phyloP scores from a whole-genome alignment of 2,888 invertebrate species.

The Tetragonula carbonaria region DNA sequence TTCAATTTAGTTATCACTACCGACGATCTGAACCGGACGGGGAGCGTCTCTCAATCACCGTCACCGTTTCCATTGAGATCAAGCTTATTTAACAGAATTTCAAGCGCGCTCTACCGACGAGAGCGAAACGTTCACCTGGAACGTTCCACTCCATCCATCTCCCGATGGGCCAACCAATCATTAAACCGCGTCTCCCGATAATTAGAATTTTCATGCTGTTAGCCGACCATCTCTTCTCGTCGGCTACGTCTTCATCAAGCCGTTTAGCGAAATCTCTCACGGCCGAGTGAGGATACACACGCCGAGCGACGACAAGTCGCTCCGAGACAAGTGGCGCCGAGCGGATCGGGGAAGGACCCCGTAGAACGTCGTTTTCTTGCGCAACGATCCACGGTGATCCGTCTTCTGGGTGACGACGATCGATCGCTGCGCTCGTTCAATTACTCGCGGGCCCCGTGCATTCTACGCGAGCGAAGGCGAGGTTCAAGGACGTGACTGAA shows the following conservation, averaged over 20 bases:
- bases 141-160: slow-evolving; percentile 16
- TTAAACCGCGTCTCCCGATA: slow-evolving; percentile 19
- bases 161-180: slow-evolving; percentile 15
- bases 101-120: not conserved
- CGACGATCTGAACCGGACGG: not conserved
- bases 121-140: not conserved
- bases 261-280: slow-evolving; percentile 15
- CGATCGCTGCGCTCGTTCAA: slow-evolving; percentile 58
- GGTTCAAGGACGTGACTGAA: slow-evolving; percentile 69
- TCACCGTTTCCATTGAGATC: not conserved
- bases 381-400: slow-evolving; percentile 57
- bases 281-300: not conserved
- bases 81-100: slow-evolving; percentile 5
- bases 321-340: slow-evolving; percentile 41
- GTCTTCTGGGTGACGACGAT: slow-evolving; percentile 67
- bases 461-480: slow-evolving; percentile 67
- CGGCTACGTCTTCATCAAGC: slow-evolving; percentile 6
- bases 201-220: slow-evolving; percentile 25
- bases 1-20: too few species aligned
- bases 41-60: not conserved
- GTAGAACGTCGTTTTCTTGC: slow-evolving; percentile 47
- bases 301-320: slow-evolving; percentile 6
- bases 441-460: slow-evolving; percentile 58
- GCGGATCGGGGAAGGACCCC: slow-evolving; percentile 29
- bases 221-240: not conserved